These are phyloP conservation scores for Microtus montanus DNA, from an alignment of 2,113 vertebrate genomes.

Conservation along the genomic window DNA sequence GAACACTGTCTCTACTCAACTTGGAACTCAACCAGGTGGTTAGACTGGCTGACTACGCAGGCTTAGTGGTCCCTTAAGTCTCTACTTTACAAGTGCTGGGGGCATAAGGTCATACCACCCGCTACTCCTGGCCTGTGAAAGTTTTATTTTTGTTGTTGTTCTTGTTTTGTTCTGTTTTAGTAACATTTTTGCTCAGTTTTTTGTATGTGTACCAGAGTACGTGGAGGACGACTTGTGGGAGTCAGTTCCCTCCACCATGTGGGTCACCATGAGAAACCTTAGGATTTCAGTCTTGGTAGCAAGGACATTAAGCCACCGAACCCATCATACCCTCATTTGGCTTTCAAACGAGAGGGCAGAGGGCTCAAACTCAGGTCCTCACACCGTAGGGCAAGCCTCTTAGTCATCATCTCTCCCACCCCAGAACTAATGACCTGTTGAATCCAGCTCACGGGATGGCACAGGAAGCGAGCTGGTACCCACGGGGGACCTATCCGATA, in stretches of 20 bases:
- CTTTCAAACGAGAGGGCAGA: not conserved
- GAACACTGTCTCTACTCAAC: too few relatives aligned
- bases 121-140: not conserved
- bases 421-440: not conserved
- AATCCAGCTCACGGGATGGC: too few relatives aligned
- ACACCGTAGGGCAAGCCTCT: not conserved
- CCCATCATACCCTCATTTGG: too few relatives aligned
- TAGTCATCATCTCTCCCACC: not conserved
- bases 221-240: not conserved
- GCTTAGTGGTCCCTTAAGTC: not conserved
- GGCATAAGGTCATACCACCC: not conserved
- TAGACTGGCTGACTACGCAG: not conserved
- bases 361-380: not conserved
- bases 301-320: not conserved
- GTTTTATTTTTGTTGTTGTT: not conserved
- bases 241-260: not conserved
- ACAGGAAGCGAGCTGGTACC: accelerated
- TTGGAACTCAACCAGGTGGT: not conserved
- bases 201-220: not conserved
- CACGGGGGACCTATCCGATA: not conserved
- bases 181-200: not conserved
- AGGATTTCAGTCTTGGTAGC: not conserved
- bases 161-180: not conserved
- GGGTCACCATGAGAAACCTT: not conserved
- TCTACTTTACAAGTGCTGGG: not conserved